phyloP scores from a whole-genome alignment of 2,113 vertebrate genomes.

The Mionectes macconnelli region DNA sequence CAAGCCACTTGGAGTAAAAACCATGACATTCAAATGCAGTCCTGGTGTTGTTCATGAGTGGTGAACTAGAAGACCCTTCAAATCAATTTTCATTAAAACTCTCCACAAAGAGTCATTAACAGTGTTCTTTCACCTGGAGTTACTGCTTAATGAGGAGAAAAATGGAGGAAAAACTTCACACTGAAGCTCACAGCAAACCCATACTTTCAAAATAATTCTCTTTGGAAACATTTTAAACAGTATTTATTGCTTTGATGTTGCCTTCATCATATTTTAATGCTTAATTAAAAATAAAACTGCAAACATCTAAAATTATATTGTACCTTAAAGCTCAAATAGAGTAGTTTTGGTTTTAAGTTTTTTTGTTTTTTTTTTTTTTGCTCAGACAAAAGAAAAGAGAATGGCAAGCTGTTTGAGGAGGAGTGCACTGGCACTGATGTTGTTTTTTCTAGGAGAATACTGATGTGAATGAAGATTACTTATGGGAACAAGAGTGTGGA shows the following conservation, averaged over 20 bases:
- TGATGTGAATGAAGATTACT: background rate
- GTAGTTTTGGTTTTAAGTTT: background rate
- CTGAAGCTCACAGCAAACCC: background rate
- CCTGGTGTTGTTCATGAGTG: background rate
- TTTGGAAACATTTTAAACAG: conserved; percentile 43
- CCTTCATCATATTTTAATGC: conserved; percentile 28
- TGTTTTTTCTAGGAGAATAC: background rate
- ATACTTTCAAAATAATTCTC: conserved; percentile 20
- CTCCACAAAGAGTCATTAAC: background rate
- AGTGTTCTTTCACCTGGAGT: background rate
- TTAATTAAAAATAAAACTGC: conserved; percentile 58
- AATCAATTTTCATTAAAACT: background rate
- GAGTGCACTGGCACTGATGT: background rate
- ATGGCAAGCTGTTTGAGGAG: conserved; percentile 10
- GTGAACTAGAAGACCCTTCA: background rate
- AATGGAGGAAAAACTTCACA: background rate
- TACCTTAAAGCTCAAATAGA: conserved; percentile 1
- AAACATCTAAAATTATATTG: conserved; percentile 10
- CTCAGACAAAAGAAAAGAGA: background rate
- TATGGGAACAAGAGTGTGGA: background rate
- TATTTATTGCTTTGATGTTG: conserved; percentile 57
- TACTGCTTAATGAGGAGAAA: background rate
- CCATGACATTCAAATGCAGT: rapidly evolving
- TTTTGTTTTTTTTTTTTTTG: background rate
- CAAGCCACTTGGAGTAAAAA: background rate